A percentile compares a stretch with the other conserved stretches of the same genome.
These are phyloP conservation scores for Mesocricetus auratus DNA, from an alignment of 2,113 vertebrate genomes.

Conservation along the genomic window DNA sequence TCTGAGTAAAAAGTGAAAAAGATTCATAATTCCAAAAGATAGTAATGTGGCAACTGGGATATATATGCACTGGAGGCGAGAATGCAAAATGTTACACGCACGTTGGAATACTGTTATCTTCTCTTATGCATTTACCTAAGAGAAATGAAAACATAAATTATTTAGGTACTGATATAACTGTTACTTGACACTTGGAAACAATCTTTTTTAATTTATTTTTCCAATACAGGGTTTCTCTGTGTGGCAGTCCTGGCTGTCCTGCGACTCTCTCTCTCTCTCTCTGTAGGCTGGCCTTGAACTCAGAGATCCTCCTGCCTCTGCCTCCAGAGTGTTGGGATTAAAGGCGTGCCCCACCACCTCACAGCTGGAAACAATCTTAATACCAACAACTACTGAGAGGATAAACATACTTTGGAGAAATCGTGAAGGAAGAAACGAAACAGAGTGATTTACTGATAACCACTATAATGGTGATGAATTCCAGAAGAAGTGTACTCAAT, in stretches of 20 bases:
- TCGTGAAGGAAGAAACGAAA: not conserved
- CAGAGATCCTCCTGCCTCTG: no score
- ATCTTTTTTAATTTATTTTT: no score
- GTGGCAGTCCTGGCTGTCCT: no score
- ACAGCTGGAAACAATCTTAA: not conserved
- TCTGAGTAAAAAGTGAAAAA: not conserved
- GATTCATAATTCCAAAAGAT: not conserved
- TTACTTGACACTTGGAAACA: not conserved
- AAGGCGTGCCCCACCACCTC: no score
- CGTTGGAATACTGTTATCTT: not conserved
- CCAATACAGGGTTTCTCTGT: no score
- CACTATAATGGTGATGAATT: not conserved
- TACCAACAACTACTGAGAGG: not conserved
- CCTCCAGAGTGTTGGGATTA: no score
- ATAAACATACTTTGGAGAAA: constrained; percentile 1
- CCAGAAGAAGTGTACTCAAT: not conserved
- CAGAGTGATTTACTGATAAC: not conserved
- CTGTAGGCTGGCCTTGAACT: no score
- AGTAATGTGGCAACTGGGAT: not conserved
- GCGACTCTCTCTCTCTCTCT: no score
- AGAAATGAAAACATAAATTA: not conserved
- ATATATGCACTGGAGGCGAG: not conserved
- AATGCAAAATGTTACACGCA: not conserved
- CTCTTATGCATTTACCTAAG: not conserved
- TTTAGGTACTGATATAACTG: not conserved